phyloP scores from a whole-genome alignment of 53 echinoderm and acorn worm species.

The Antedon mediterranea region DNA sequence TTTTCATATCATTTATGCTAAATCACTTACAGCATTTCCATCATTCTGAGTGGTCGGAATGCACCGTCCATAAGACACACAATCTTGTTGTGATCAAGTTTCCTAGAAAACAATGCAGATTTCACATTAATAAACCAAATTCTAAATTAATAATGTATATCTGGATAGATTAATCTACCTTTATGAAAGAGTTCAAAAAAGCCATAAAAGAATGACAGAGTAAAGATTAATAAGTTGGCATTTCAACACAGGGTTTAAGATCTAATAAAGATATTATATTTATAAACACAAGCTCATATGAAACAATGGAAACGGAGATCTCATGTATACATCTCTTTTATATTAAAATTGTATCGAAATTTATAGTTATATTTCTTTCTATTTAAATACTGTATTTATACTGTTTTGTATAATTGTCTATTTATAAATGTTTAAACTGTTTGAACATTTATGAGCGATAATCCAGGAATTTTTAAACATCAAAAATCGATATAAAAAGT shows the following conservation, averaged over 20 bases:
- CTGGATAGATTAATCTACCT: neutral
- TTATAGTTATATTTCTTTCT: too few relatives aligned
- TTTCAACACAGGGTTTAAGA: neutral
- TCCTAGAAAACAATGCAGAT: slow-evolving; percentile 23
- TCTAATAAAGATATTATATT: neutral
- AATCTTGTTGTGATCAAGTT: slow-evolving; percentile 83
- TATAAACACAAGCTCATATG: too few relatives aligned
- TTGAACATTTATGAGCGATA: too few relatives aligned
- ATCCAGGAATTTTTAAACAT: too few relatives aligned
- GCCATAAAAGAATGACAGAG: neutral
- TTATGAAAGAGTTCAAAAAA: neutral
- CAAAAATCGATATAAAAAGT: too few relatives aligned
- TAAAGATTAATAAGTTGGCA: neutral
- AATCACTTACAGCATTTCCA: slow-evolving; percentile 97
- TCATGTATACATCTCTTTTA: too few relatives aligned
- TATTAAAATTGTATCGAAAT: too few relatives aligned
- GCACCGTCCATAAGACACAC: slow-evolving; percentile 76
- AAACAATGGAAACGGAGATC: too few relatives aligned
- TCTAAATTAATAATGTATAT: neutral
- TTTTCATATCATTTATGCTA: too few relatives aligned
- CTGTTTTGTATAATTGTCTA: too few relatives aligned
- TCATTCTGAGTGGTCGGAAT: slow-evolving; percentile 76
- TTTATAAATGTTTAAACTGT: too few relatives aligned
- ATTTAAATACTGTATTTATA: too few relatives aligned
- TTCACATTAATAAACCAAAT: neutral